phyloP scores from a whole-genome alignment of 2,888 invertebrate species.

The Opisthograptis luteolata region DNA sequence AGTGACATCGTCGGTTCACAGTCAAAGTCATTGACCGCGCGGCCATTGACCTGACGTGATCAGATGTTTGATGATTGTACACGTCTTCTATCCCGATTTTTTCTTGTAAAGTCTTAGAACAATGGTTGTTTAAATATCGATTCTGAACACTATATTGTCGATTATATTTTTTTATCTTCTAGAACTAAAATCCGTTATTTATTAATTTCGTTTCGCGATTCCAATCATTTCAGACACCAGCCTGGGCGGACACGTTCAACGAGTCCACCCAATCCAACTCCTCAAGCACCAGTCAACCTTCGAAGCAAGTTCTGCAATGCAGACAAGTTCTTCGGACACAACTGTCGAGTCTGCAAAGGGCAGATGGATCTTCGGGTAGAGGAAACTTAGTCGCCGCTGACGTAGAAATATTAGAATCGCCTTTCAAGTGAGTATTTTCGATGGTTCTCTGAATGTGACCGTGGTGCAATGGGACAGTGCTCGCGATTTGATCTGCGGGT shows the following conservation, averaged over 20 bases:
- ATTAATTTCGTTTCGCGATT: background rate
- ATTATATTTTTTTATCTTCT: too few relatives aligned
- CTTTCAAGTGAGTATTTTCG: slow-evolving; percentile 45
- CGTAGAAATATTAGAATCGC: slow-evolving; percentile 68
- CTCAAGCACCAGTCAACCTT: slow-evolving; percentile 72
- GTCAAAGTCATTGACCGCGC: too few relatives aligned
- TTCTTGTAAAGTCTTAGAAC: too few relatives aligned
- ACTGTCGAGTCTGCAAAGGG: slow-evolving; percentile 52
- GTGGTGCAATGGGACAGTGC: too few relatives aligned
- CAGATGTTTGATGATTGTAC: too few relatives aligned
- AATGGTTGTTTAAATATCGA: too few relatives aligned
- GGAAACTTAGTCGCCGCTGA: slow-evolving; percentile 62
- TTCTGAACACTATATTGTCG: too few relatives aligned
- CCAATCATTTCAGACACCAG: slow-evolving; percentile 35
- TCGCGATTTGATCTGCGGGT: too few relatives aligned
- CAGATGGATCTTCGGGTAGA: slow-evolving; percentile 52
- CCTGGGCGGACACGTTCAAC: slow-evolving; percentile 64
- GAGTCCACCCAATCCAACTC: slow-evolving; percentile 70
- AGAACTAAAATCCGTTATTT: too few relatives aligned
- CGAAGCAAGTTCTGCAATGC: slow-evolving; percentile 70
- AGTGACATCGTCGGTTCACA: too few relatives aligned
- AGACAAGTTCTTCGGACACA: slow-evolving; percentile 68
- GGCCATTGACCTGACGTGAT: too few relatives aligned
- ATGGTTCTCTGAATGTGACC: background rate
- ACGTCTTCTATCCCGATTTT: too few relatives aligned